These are phyloP conservation scores for Beris chalybata DNA, from an alignment of 2,888 invertebrate species.

Conservation along the genomic window DNA sequence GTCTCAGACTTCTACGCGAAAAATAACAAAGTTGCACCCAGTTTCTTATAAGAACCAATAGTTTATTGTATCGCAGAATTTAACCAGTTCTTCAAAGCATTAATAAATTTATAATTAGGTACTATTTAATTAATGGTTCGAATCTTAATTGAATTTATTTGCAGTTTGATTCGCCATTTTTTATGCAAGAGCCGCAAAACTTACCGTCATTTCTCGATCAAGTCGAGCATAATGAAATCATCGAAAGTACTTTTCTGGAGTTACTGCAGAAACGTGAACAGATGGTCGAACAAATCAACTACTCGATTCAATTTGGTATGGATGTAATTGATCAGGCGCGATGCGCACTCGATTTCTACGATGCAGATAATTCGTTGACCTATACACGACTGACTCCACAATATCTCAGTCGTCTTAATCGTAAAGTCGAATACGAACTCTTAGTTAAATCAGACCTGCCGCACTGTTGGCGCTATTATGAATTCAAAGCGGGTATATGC, in stretches of 20 bases:
- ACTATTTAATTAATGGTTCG: neutral
- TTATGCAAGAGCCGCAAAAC: slow-evolving; percentile 52
- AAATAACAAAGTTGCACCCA: no score
- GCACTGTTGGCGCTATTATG: slow-evolving; percentile 32
- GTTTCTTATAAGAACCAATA: no score
- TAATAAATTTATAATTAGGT: no score
- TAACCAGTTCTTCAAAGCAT: no score
- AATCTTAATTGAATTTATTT: slow-evolving; percentile 18
- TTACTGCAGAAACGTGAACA: slow-evolving; percentile 49
- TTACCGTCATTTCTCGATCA: slow-evolving; percentile 52
- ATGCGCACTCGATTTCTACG: slow-evolving; percentile 50
- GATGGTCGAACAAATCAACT: slow-evolving; percentile 51
- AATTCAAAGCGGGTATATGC: slow-evolving; percentile 42
- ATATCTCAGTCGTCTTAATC: slow-evolving; percentile 50
- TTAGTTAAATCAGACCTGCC: slow-evolving; percentile 33
- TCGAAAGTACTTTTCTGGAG: slow-evolving; percentile 49
- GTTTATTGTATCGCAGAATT: no score
- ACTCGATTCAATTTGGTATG: slow-evolving; percentile 51
- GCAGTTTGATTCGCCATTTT: slow-evolving; percentile 52
- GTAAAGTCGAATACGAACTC: slow-evolving; percentile 45
- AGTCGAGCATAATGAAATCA: slow-evolving; percentile 51
- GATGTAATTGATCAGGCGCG: slow-evolving; percentile 53
- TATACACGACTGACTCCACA: slow-evolving; percentile 47
- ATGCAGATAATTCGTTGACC: slow-evolving; percentile 48
- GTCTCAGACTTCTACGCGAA: no score